Percentiles rank a stretch among this genome's conserved stretches.
phyloP scores from a whole-genome alignment of 2,888 invertebrate genomes.

The Drosophila ezoana region DNA sequence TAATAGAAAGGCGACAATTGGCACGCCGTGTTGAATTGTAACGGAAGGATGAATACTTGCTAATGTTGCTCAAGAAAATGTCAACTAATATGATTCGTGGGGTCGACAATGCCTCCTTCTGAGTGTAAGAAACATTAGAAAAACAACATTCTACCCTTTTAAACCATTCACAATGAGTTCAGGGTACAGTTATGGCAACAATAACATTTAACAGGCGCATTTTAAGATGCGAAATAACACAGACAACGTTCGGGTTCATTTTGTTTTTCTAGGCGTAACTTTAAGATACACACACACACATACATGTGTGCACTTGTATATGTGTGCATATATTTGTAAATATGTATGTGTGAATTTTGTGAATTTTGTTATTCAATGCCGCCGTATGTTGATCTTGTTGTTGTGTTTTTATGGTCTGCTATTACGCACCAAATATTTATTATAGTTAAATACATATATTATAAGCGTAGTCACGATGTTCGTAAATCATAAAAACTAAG shows the following conservation, averaged over 20 bases:
- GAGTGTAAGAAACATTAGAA: too few relatives aligned
- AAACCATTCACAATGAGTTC: too few relatives aligned
- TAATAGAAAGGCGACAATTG: too few relatives aligned
- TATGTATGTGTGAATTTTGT: constrained; percentile 11
- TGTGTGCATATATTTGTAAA: constrained; percentile 24
- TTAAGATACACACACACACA: constrained; percentile 4
- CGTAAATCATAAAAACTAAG: constrained; percentile 30
- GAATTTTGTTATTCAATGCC: constrained; percentile 51
- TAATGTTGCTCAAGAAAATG: too few relatives aligned
- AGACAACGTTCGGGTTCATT: neutral
- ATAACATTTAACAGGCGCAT: neutral
- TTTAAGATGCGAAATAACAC: constrained; percentile 13
- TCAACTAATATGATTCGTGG: too few relatives aligned
- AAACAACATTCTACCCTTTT: too few relatives aligned
- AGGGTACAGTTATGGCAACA: constrained; percentile 2
- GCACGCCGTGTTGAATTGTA: too few relatives aligned
- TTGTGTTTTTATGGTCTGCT: constrained; percentile 21
- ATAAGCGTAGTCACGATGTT: constrained; percentile 41
- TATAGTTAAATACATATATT: constrained; percentile 39
- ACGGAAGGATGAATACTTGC: too few relatives aligned
- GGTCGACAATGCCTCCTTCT: too few relatives aligned
- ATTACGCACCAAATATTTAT: constrained; percentile 63
- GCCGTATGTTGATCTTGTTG: constrained; percentile 29
- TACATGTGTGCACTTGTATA: neutral
- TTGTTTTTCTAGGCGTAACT: constrained; percentile 19